phyloP scores from a whole-genome alignment of 2,113 vertebrate species.

The Pteronura brasiliensis region DNA sequence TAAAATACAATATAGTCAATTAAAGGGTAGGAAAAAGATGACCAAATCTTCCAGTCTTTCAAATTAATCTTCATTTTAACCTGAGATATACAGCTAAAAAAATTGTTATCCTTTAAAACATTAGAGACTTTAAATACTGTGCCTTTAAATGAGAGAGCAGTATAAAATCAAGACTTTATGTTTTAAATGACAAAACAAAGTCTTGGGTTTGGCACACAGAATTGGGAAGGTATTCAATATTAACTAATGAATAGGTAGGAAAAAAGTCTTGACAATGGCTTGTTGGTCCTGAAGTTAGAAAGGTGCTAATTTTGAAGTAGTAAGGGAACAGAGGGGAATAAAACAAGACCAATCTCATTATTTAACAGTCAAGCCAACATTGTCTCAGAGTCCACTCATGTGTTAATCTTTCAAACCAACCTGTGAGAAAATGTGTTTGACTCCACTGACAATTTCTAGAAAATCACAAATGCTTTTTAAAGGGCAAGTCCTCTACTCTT shows the following conservation, averaged over 20 bases:
- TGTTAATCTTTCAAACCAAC: background rate
- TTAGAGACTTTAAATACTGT: background rate
- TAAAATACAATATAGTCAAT: slow-evolving; percentile 11
- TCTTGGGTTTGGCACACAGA: background rate
- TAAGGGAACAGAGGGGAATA: background rate
- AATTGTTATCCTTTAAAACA: background rate
- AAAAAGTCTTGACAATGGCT: background rate
- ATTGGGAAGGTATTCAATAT: background rate
- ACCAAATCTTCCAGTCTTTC: background rate
- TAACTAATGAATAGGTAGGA: background rate
- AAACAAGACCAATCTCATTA: slow-evolving; percentile 23
- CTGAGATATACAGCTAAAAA: background rate
- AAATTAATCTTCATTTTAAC: slow-evolving; percentile 27
- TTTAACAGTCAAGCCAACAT: background rate
- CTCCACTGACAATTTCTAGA: background rate
- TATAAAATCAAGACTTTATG: background rate
- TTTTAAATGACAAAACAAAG: background rate
- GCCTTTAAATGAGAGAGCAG: background rate
- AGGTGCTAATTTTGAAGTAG: background rate
- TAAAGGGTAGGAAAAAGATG: background rate
- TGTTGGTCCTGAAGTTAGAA: background rate
- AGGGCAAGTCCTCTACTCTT: background rate
- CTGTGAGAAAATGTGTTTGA: slow-evolving; percentile 16
- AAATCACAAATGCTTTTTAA: slow-evolving; percentile 29
- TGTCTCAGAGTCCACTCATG: background rate